Evolutionary conservation across 2,113 vertebrate genomes (phyloP).

Genomic region (Caranx melampygus): DNA sequence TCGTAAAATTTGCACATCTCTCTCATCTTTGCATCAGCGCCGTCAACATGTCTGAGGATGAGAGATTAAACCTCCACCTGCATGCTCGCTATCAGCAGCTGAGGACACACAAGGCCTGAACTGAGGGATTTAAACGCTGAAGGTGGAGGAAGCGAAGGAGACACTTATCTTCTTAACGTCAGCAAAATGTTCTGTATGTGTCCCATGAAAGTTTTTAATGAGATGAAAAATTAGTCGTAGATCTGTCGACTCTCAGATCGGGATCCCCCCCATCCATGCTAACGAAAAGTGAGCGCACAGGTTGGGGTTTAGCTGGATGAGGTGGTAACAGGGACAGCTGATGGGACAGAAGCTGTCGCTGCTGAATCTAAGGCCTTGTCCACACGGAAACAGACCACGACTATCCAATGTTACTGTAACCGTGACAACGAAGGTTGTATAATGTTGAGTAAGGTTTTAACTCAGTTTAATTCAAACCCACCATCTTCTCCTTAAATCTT

Average conservation of each 20-base stretch:
- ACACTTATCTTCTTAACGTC: slow-evolving; percentile 48
- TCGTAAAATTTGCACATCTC: neutral
- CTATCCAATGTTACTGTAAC: too few relatives aligned
- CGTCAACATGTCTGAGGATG: neutral
- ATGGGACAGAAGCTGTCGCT: slow-evolving; percentile 12
- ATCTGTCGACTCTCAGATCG: neutral
- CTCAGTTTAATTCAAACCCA: too few relatives aligned
- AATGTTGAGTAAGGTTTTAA: too few relatives aligned
- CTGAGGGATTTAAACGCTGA: neutral
- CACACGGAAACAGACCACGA: too few relatives aligned
- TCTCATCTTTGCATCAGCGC: neutral
- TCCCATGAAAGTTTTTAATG: slow-evolving; percentile 6
- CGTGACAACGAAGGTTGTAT: too few relatives aligned
- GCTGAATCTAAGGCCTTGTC: neutral
- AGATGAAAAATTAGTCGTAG: slow-evolving; percentile 13
- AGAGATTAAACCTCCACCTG: slow-evolving; percentile 33
- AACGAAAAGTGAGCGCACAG: neutral
- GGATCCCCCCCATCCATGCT: too few relatives aligned
- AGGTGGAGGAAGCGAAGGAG: slow-evolving; percentile 3
- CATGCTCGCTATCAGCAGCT: neutral
- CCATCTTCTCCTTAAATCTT: too few relatives aligned
- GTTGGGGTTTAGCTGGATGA: neutral
- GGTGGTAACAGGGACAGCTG: neutral
- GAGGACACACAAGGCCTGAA: neutral
- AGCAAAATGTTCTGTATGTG: neutral